Percentiles rank a stretch among this genome's conserved stretches.
phyloP scores from a whole-genome alignment of 2,888 invertebrate genomes.

The Cryptocheilus praepositus region DNA sequence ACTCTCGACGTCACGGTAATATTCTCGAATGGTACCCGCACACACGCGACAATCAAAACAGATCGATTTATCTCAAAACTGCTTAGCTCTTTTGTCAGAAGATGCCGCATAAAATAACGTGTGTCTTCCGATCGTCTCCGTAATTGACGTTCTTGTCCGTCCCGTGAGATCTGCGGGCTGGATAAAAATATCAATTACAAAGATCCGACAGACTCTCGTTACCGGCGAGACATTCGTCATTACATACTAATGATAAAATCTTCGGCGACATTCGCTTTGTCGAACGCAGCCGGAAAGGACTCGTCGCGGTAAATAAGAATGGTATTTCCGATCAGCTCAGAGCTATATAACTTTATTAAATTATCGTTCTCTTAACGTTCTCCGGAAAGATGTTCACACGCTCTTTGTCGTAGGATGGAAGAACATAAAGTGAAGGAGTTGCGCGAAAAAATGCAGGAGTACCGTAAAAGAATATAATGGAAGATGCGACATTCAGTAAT shows the following conservation, averaged over 20 bases:
- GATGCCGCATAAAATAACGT: background rate
- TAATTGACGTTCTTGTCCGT: background rate
- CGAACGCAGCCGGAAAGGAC: background rate
- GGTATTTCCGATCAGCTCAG: background rate
- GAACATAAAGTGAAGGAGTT: background rate
- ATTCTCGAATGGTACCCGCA: background rate
- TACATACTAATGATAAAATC: background rate
- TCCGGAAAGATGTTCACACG: conserved; percentile 5
- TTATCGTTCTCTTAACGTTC: background rate
- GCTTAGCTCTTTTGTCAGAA: background rate
- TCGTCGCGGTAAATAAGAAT: background rate
- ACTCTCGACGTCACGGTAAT: background rate
- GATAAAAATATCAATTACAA: background rate
- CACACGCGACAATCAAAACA: background rate
- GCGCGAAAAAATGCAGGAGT: background rate
- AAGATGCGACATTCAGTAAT: too few species aligned
- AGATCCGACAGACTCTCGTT: background rate
- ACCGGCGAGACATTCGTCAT: background rate
- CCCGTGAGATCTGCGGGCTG: background rate
- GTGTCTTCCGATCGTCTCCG: background rate
- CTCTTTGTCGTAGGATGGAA: background rate
- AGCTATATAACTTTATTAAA: too few species aligned
- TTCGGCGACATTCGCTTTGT: conserved; percentile 1
- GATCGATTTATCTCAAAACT: too few species aligned
- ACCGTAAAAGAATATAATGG: too few species aligned